Evolutionary conservation across 2,797 vertebrate genomes (phyloP).

Genomic region (Darevskia mixta): DNA sequence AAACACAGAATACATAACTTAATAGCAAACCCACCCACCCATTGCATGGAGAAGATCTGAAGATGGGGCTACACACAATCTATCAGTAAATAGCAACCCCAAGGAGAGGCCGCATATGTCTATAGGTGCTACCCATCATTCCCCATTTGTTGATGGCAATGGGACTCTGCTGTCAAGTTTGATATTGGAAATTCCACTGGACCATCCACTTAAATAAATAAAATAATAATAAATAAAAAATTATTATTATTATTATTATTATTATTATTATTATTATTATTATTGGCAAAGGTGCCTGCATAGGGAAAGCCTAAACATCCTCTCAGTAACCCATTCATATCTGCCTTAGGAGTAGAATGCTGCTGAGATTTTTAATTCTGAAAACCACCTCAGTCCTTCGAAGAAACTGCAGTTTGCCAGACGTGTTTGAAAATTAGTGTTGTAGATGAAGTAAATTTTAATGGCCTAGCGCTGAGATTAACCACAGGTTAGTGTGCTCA

Average conservation of each 20-base stretch:
- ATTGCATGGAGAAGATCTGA: background rate
- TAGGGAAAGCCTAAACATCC: background rate
- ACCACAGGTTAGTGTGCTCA: conserved; percentile 4
- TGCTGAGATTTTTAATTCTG: background rate
- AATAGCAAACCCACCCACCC: too few species aligned
- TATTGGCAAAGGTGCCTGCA: background rate
- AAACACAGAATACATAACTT: too few species aligned
- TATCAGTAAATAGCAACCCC: background rate
- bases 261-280: too few species aligned
- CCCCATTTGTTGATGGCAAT: background rate
- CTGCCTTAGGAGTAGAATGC: background rate
- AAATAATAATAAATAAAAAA: too few species aligned
- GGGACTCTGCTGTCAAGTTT: background rate
- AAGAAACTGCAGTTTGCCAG: background rate
- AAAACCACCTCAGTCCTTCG: background rate
- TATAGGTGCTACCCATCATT: background rate
- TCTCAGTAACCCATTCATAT: background rate
- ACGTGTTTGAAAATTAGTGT: background rate
- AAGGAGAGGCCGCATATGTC: background rate
- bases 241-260: too few species aligned
- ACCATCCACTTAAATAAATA: too few species aligned
- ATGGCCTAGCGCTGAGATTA: conserved; percentile 4
- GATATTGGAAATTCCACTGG: background rate
- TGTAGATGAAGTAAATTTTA: conserved; percentile 21
- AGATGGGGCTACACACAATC: background rate